Base-by-base conservation (phyloP, 2,888 invertebrate species). In the Macaria liturata region DNA sequence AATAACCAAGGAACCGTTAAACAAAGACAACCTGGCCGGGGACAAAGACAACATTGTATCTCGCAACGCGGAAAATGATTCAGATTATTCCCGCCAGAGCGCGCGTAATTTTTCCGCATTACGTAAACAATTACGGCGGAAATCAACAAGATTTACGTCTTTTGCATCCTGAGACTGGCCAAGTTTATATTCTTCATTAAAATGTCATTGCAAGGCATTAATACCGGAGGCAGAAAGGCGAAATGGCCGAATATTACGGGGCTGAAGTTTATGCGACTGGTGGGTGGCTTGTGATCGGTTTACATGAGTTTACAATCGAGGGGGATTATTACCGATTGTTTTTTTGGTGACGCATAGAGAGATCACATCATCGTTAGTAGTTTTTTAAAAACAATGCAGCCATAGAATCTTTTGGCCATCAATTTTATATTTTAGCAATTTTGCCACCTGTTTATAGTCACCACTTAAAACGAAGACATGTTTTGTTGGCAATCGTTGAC, bases 181-280 rank as follows among this genome's bases (percentile, higher is more conserved):
- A 62, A 69, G 67, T 75, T 75, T 73, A 74, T 72, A 66, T 63
- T 67, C 66, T 73, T 74, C 74, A 75, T 78, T 74, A 76, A 76
- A 75, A 74, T 75, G 69, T 70, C 74, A 73, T 75, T 73, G 70
- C 70, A 71, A 70, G 68, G 69, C 68, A 70, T 74, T 72, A 69
- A 70, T 71, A 69, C 70, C 66, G 71, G 60, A 69, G 68, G 65
- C 64, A 70, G 70, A 74, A 68, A 70, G 67, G 66, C 67, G 71
- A 67, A 75, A 76, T 69, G 72, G 70, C 69, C 69, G 69, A 77
- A 76, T 75, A 76, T 72, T 74, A 72, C 66, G 61, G 47, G 57
- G 67, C 68, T 70, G 66, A 70, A 74, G 71, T 76, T 77, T 75
- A 74, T 74, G 73, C 70, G 70, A 61, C 61, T 68, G 65, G 69